Conservation (phyloP, 2,113 vertebrate genomes). For the Elanus axillaris region DNA sequence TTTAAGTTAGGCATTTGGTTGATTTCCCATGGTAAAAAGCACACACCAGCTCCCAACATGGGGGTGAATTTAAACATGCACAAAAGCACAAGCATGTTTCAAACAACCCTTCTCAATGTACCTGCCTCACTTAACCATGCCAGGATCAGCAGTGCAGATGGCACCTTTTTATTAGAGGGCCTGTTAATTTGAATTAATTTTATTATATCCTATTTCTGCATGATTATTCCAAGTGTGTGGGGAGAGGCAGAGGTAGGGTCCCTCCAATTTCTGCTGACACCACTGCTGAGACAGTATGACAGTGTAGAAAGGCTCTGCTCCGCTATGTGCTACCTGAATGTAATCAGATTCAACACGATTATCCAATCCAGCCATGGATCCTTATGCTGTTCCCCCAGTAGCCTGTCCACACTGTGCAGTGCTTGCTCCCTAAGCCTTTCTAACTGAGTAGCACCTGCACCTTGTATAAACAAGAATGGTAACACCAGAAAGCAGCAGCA, state of each 20-base stretch:
- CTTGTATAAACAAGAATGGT: neutral
- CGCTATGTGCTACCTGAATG: neutral
- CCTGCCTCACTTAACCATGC: neutral
- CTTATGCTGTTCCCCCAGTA: neutral
- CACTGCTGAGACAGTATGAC: neutral
- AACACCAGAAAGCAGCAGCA: neutral
- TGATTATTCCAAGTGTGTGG: neutral
- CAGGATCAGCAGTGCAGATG: neutral
- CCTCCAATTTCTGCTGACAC: neutral
- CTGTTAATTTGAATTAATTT: neutral
- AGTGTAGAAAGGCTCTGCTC: neutral
- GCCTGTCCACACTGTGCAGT: neutral
- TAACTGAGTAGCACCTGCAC: neutral
- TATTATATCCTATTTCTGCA: neutral
- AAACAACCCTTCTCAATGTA: neutral
- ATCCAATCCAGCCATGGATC: neutral
- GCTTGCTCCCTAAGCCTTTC: neutral
- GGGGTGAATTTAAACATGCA: neutral
- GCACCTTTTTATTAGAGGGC: neutral
- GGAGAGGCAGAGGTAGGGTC: neutral
- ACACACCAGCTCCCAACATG: neutral
- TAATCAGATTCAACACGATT: neutral
- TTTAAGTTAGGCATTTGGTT: neutral
- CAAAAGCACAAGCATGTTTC: neutral
- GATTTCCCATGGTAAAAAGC: neutral